Percentiles rank a stretch among this genome's conserved stretches.
Evolutionary conservation across 1,140 invertebrate genomes (phyloP).

Genomic region (Drosophila murphyi): DNA sequence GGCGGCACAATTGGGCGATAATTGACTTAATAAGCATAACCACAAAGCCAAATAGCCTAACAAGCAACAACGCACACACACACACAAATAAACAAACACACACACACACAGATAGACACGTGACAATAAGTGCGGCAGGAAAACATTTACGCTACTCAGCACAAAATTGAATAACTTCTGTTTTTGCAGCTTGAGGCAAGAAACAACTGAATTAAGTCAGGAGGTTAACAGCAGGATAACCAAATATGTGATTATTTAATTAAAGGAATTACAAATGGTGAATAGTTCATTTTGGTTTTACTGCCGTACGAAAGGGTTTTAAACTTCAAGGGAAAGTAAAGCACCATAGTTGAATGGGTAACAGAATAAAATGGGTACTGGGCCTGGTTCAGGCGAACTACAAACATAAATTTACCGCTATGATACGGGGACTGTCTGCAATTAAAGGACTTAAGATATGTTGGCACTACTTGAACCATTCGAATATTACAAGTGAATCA

Average conservation of each 20-base stretch:
- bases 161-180: conserved; percentile 6
- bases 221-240: not conserved
- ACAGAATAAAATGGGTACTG: too few species aligned
- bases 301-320: too few species aligned
- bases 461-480: too few species aligned
- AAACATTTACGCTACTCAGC: conserved; percentile 34
- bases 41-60: conserved; percentile 72
- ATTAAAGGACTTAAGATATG: too few species aligned
- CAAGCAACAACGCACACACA: conserved; percentile 38
- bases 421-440: too few species aligned
- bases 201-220: not conserved
- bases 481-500: too few species aligned
- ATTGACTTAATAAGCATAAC: conserved; percentile 81
- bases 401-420: too few species aligned
- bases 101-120: conserved; percentile 18
- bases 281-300: too few species aligned
- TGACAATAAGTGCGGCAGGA: conserved; percentile 20
- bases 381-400: too few species aligned
- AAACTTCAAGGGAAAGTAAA: too few species aligned
- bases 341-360: too few species aligned
- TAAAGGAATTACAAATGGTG: not conserved
- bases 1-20: conserved; percentile 71
- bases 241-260: not conserved
- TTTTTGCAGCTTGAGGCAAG: not conserved
- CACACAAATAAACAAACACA: conserved; percentile 13